A percentile compares a stretch with the other conserved stretches of the same genome.
phyloP scores from a whole-genome alignment of 1,140 invertebrate species.

The Paraescarpia echinospica region DNA sequence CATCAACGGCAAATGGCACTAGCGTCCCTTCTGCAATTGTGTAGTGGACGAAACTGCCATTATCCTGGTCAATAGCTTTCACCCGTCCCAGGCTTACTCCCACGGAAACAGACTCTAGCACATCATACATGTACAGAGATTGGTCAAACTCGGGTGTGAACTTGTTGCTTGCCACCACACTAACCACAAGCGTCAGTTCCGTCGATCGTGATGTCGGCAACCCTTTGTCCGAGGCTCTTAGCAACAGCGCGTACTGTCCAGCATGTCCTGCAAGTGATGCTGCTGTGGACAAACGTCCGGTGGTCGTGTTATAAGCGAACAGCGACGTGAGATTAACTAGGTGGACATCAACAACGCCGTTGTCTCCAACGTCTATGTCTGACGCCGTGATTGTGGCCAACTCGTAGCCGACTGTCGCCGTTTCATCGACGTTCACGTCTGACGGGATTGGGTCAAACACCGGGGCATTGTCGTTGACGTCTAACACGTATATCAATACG shows the following conservation, averaged over 20 bases:
- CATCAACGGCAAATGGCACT: constrained; percentile 41
- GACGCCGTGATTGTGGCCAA: constrained; percentile 19
- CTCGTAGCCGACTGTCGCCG: background rate
- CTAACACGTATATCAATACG: background rate
- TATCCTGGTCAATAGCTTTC: constrained; percentile 21
- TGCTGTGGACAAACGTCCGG: background rate
- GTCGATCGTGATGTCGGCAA: constrained; percentile 72
- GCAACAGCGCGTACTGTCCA: constrained; percentile 37
- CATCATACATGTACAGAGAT: constrained; percentile 84
- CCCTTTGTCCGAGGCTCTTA: constrained; percentile 84
- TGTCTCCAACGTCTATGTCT: background rate
- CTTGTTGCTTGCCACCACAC: constrained; percentile 89
- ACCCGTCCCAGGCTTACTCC: constrained; percentile 50
- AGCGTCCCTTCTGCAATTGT: background rate
- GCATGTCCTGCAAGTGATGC: background rate
- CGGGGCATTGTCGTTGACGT: constrained; percentile 20
- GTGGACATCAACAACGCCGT: background rate
- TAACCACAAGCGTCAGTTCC: constrained; percentile 71
- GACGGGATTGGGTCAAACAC: constrained; percentile 14
- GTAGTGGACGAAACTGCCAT: background rate
- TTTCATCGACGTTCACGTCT: constrained; percentile 19
- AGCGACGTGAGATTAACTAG: background rate
- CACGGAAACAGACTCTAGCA: constrained; percentile 71
- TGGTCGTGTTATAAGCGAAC: constrained; percentile 8
- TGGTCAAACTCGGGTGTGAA: constrained; percentile 65